Percentiles rank a stretch among this genome's conserved stretches.
phyloP scores from a whole-genome alignment of 2,797 vertebrate species.

The Silurus lanzhouensis region DNA sequence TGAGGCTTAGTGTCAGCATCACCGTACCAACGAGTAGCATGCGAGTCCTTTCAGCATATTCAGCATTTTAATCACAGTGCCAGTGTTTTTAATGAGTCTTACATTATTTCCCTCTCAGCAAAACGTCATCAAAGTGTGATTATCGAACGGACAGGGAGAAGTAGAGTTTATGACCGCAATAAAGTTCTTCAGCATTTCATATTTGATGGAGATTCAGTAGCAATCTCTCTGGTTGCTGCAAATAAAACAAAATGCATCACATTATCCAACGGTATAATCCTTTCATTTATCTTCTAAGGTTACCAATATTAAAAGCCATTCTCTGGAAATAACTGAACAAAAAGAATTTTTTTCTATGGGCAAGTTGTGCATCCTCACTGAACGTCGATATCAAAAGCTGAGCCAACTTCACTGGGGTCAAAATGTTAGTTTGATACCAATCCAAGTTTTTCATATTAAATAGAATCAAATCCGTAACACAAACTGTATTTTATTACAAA shows the following conservation, averaged over 20 bases:
- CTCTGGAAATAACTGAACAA: not conserved
- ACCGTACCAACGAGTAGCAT: not conserved
- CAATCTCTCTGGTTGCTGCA: not conserved
- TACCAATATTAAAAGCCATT: not conserved
- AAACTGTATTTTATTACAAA: not conserved
- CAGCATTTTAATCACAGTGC: not conserved
- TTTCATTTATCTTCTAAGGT: not conserved
- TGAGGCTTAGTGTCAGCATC: not conserved
- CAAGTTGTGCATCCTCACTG: not conserved
- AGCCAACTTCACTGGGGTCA: slow-evolving; percentile 12
- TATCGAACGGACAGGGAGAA: not conserved
- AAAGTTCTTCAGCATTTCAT: not conserved
- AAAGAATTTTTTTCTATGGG: not conserved
- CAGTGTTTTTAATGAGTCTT: slow-evolving; percentile 8
- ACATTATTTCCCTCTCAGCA: slow-evolving; percentile 16
- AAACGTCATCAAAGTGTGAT: slow-evolving; percentile 6
- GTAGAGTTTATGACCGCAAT: not conserved
- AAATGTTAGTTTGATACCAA: slow-evolving; percentile 15
- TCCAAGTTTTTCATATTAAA: slow-evolving; percentile 1
- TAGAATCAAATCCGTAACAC: not conserved
- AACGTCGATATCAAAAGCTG: slow-evolving; percentile 5
- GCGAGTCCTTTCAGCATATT: not conserved
- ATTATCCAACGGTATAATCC: not conserved
- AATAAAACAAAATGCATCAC: not conserved
- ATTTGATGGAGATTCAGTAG: not conserved